phyloP scores from a whole-genome alignment of 30 jellyfish, hydroid and myxozoan genomes.

The Turritopsis dohrnii region DNA sequence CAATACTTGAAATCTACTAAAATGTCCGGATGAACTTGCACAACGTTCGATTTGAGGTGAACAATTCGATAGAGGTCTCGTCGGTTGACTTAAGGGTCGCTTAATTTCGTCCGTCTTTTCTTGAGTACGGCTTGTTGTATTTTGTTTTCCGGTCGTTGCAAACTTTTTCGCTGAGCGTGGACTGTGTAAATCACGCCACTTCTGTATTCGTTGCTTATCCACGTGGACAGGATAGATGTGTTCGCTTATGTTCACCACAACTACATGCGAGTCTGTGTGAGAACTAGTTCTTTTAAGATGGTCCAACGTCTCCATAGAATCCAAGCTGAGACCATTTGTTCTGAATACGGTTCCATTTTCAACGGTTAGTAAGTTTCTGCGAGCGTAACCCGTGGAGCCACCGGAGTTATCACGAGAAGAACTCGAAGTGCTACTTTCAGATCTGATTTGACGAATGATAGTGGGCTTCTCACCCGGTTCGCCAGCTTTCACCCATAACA shows the following conservation, averaged over 20 bases:
- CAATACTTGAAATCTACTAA: neutral
- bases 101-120: neutral
- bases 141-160: neutral
- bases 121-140: neutral
- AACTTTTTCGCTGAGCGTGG: constrained; percentile 6
- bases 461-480: constrained; percentile 47
- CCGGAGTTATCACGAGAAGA: constrained; percentile 9
- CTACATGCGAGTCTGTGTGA: constrained; percentile 24
- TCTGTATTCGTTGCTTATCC: constrained; percentile 18
- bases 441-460: constrained; percentile 33
- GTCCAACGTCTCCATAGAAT: constrained; percentile 6
- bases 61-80: neutral
- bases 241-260: constrained; percentile 32
- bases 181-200: constrained; percentile 35
- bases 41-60: constrained; percentile 29
- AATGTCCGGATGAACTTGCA: constrained; percentile 20
- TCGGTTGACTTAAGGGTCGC: constrained; percentile 37
- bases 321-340: constrained; percentile 20
- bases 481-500: constrained; percentile 46
- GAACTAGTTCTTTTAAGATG: constrained; percentile 22
- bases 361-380: neutral
- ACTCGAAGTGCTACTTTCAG: constrained; percentile 23
- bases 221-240: constrained; percentile 8
- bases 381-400: constrained; percentile 16
- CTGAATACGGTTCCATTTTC: constrained; percentile 11